Evolutionary conservation across 2,888 invertebrate genomes (phyloP).

Genomic region (Dascillus cervinus): DNA sequence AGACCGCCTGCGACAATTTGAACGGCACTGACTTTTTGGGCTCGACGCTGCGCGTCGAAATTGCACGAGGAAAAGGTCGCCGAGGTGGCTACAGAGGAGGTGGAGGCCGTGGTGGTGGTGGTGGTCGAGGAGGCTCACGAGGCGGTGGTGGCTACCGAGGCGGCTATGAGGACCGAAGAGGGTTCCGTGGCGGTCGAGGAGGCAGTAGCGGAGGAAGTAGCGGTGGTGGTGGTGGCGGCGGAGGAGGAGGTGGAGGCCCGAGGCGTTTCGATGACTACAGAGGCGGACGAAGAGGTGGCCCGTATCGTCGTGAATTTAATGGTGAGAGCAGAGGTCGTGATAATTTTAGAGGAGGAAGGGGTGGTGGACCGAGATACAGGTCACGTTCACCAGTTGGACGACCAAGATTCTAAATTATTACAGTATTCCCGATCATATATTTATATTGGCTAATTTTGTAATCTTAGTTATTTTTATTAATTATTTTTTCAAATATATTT

Average conservation of each 20-base stretch:
- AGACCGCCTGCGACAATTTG: constrained; percentile 80
- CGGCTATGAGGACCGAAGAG: constrained; percentile 24
- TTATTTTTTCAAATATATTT: too few relatives aligned
- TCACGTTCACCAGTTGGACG: constrained; percentile 19
- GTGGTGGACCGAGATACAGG: constrained; percentile 22
- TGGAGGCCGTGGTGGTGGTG: constrained; percentile 44
- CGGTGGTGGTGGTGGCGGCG: constrained; percentile 24
- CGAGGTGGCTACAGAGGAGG: constrained; percentile 52
- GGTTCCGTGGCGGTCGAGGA: constrained; percentile 38
- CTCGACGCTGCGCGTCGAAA: constrained; percentile 80
- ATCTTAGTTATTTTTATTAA: too few relatives aligned
- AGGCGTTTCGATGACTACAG: constrained; percentile 21
- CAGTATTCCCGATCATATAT: constrained; percentile 5
- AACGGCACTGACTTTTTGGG: constrained; percentile 84
- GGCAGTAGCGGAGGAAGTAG: constrained; percentile 22
- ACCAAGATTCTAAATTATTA: constrained; percentile 11
- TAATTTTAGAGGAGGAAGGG: constrained; percentile 25
- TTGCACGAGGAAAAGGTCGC: constrained; percentile 73
- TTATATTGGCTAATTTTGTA: too few relatives aligned
- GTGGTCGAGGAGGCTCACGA: constrained; percentile 14
- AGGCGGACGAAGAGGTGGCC: too few relatives aligned
- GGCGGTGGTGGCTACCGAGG: constrained; percentile 15
- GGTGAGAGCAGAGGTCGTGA: constrained; percentile 23
- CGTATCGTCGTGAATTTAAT: too few relatives aligned
- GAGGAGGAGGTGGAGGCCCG: constrained; percentile 22